Evolutionary conservation across 2,797 vertebrate species (phyloP).

Genomic region (Micropoecilia bifurca): DNA sequence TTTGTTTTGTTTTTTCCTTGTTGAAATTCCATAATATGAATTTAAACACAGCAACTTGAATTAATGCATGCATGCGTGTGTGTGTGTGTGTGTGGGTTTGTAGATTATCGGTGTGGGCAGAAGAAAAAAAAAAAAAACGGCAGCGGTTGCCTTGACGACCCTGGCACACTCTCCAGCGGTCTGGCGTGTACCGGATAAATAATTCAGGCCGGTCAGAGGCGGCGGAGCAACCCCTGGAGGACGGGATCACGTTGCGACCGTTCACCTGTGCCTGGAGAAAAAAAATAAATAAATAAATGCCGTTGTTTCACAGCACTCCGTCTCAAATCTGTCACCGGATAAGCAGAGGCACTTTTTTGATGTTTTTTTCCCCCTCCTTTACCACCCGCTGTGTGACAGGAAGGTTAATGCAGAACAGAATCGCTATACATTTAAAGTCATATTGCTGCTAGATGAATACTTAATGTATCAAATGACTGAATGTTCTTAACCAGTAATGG

Average conservation of each 20-base stretch:
- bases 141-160: constrained; percentile 86
- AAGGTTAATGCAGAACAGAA: neutral
- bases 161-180: constrained; percentile 76
- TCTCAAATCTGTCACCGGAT: neutral
- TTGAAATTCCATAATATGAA: constrained; percentile 25
- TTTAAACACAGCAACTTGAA: constrained; percentile 40
- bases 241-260: constrained; percentile 52
- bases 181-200: constrained; percentile 81
- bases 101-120: constrained; percentile 65
- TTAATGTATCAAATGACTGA: neutral
- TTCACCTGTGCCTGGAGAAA: constrained; percentile 41
- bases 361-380: neutral
- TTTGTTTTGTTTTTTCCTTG: constrained; percentile 12
- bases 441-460: neutral
- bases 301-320: constrained; percentile 14
- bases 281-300: neutral
- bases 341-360: neutral
- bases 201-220: constrained; percentile 82
- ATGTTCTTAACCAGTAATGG: neutral
- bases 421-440: neutral
- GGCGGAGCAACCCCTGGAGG: constrained; percentile 51
- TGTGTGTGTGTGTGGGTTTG: constrained; percentile 65
- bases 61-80: constrained; percentile 49
- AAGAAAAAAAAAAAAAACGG: constrained; percentile 21
- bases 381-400: neutral